Evolutionary conservation across 2,797 vertebrate genomes (phyloP).

Genomic region (Lagodon rhomboides): DNA sequence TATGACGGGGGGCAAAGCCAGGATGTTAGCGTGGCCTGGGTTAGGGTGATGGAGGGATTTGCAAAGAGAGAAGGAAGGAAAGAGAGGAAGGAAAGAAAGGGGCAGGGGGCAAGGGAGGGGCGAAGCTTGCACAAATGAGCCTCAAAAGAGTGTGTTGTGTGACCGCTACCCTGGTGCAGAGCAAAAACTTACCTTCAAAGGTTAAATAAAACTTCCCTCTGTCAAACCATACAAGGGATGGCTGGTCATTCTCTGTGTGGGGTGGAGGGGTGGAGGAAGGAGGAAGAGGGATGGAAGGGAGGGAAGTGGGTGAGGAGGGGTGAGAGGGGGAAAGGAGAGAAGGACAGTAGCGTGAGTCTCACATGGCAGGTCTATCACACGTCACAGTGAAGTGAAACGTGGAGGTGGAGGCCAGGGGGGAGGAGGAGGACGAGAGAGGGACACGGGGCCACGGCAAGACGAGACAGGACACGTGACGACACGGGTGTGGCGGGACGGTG

Average conservation of each 20-base stretch:
- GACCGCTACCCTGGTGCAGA: constrained; percentile 79
- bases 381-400: constrained; percentile 78
- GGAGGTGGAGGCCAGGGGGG: constrained; percentile 69
- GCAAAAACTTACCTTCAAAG: constrained; percentile 99
- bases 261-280: constrained; percentile 87
- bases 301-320: constrained; percentile 86
- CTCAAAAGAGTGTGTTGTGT: constrained; percentile 61
- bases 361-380: constrained; percentile 90
- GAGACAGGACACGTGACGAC: constrained; percentile 44
- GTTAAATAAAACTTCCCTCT: constrained; percentile 99
- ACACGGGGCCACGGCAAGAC: constrained; percentile 68
- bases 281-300: constrained; percentile 81
- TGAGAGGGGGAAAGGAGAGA: constrained; percentile 89
- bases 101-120: constrained; percentile 47
- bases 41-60: constrained; percentile 51
- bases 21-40: constrained; percentile 45
- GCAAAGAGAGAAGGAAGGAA: constrained; percentile 21
- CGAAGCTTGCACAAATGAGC: constrained; percentile 78
- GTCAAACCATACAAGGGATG: constrained; percentile 99
- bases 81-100: constrained; percentile 42
- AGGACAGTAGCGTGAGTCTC: constrained; percentile 91
- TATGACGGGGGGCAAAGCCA: constrained; percentile 52
- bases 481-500: constrained; percentile 28
- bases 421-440: not conserved
- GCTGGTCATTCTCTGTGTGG: constrained; percentile 99